Percentiles rank a stretch among this genome's conserved stretches.
Conservation (phyloP, 2,113 vertebrate species). For the Hiodon alosoides region DNA sequence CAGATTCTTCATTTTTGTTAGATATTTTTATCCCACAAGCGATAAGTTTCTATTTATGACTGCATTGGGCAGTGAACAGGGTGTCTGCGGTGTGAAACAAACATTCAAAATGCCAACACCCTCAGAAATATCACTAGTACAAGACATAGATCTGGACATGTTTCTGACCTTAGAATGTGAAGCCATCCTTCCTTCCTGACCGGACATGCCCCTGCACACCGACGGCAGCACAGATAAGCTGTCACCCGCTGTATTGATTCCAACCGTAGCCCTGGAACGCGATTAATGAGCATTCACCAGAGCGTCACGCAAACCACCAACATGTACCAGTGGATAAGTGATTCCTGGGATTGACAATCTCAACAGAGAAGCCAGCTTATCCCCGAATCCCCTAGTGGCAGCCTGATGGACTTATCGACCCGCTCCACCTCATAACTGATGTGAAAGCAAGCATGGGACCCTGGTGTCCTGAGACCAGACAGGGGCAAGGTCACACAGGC, state of each 20-base stretch:
- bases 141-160: no score
- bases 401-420: slow-evolving; percentile 64
- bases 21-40: no score
- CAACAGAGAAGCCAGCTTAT: slow-evolving; percentile 44
- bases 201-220: no score
- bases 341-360: slow-evolving; percentile 46
- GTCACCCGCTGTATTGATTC: slow-evolving; percentile 43
- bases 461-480: slow-evolving; percentile 25
- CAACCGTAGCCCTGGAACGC: slow-evolving; percentile 54
- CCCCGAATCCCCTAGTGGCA: slow-evolving; percentile 44
- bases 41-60: no score
- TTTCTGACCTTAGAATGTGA: no score
- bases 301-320: slow-evolving; percentile 52
- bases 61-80: no score
- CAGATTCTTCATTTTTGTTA: no score
- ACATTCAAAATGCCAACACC: no score
- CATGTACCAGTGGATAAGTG: slow-evolving; percentile 56
- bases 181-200: no score
- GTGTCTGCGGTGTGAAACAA: no score
- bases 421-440: slow-evolving; percentile 50
- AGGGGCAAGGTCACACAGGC: not conserved
- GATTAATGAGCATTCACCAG: slow-evolving; percentile 63
- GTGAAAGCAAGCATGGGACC: slow-evolving; percentile 52
- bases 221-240: no score
- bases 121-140: no score